phyloP scores from a whole-genome alignment of 2,113 vertebrate species.

The Bufo gargarizans region DNA sequence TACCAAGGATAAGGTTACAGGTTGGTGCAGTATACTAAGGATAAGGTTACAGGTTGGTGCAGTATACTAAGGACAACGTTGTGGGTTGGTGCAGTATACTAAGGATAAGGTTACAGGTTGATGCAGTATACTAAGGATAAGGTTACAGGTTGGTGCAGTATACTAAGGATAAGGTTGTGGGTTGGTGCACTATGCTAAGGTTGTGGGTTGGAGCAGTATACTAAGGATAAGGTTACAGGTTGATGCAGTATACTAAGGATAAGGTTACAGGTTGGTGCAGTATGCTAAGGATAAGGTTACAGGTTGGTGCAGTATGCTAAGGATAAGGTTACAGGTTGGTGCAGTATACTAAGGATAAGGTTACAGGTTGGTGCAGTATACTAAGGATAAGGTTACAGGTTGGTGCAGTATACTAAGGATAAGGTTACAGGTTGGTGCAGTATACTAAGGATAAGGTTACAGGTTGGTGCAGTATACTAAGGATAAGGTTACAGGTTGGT shows the following conservation, averaged over 20 bases:
- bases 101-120: neutral
- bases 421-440: too few species aligned
- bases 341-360: too few species aligned
- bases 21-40: neutral
- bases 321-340: too few species aligned
- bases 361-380: too few species aligned
- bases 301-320: neutral
- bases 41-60: neutral
- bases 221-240: neutral
- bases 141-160: neutral
- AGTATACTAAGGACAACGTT: neutral
- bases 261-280: neutral
- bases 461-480: neutral
- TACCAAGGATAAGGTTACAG: neutral
- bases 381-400: too few species aligned
- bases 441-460: neutral
- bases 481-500: neutral
- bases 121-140: neutral
- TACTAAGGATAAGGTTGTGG: neutral
- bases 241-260: neutral
- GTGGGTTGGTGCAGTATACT: neutral
- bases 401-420: too few species aligned
- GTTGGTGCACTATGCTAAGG: neutral
- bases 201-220: neutral
- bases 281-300: neutral